A percentile compares a stretch with the other conserved stretches of the same genome.
phyloP scores from a whole-genome alignment of 2,888 invertebrate genomes.

The Strigamia transsilvanica region DNA sequence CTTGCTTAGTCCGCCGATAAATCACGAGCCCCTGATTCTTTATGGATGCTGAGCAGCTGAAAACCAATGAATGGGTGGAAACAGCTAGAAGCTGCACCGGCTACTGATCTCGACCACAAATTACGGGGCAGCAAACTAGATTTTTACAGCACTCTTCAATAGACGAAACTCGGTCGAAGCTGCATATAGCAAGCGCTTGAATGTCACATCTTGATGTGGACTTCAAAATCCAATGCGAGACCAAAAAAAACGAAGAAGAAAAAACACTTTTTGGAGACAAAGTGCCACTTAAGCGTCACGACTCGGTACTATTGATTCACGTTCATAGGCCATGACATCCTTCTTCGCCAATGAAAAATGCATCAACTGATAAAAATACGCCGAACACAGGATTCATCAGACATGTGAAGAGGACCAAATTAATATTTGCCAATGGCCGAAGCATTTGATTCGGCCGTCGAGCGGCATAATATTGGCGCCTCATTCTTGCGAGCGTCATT shows the following conservation, averaged over 20 bases:
- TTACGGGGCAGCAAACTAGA: constrained; percentile 39
- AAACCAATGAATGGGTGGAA: constrained; percentile 42
- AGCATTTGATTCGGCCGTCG: constrained; percentile 18
- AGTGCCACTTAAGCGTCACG: constrained; percentile 36
- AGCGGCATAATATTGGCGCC: constrained; percentile 20
- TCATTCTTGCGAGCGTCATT: constrained; percentile 39
- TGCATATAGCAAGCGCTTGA: not conserved
- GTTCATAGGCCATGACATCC: constrained; percentile 22
- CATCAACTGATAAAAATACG: constrained; percentile 32
- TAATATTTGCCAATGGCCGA: constrained; percentile 36
- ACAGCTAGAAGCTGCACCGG: constrained; percentile 3
- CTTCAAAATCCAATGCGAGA: not conserved
- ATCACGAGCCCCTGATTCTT: constrained; percentile 15
- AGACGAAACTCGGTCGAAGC: not conserved
- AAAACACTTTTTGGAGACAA: constrained; percentile 8
- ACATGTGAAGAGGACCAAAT: constrained; percentile 31
- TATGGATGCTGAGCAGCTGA: constrained; percentile 42
- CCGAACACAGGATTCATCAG: not conserved
- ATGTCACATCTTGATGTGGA: not conserved
- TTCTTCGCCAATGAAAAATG: constrained; percentile 28
- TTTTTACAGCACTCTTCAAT: constrained; percentile 17
- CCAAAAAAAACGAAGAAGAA: not conserved
- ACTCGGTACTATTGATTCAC: constrained; percentile 30
- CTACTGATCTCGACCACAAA: constrained; percentile 33
- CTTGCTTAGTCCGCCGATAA: constrained; percentile 23